Evolutionary conservation across 2,113 vertebrate species (phyloP), one percentile per base, ranked within the genome.

Genomic region (Prunella fulvescens): DNA sequence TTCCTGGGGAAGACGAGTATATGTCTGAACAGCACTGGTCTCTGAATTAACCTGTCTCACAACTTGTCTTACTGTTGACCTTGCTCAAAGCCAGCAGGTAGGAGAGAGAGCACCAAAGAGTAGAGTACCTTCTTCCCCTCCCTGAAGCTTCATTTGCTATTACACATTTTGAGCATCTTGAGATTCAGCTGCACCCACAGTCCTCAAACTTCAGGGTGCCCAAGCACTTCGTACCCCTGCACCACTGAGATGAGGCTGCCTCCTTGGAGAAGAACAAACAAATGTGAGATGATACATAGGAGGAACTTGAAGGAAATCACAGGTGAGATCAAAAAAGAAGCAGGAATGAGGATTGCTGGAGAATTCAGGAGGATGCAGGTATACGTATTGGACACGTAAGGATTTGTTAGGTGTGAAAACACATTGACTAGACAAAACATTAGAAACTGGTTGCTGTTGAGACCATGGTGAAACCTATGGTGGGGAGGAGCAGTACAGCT

Each of bases 241-340:
- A 45, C 19, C 23, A 66, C 58, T 51, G 60, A 66, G 18, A 19
- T 6, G 3, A 3, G 19, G 9, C 4, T 17, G 13, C 17, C 19
- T 56, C 24, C 70, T 22, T 42, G 18, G 29, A 29, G 7, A 8
- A 31, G 17, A 53, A 45, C 4, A 56, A 87, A 82, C 6, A 74
- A 44, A 60, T 9, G 4, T 42, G 33, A 65, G 26, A 45, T 4
- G 9, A 64, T 40, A 40, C 1, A 33, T 0, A 0, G 5, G 11
- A 86, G 20, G 7, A 77, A 60, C 14, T 18, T 33, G 4, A 51
- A 54, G 12, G 14, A 19, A 22, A 70, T 47, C 25, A 51, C 26
- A 14, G 3, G 25, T 10, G 4, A 83, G 10, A 19, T 47, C 18
- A 66, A 50, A 83, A 7, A 9, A 5, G 9, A 83, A 61, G 18